A percentile compares a stretch with the other conserved stretches of the same genome.
Evolutionary conservation across 2,113 vertebrate genomes (phyloP).

Genomic region (Mormoops blainvillei): DNA sequence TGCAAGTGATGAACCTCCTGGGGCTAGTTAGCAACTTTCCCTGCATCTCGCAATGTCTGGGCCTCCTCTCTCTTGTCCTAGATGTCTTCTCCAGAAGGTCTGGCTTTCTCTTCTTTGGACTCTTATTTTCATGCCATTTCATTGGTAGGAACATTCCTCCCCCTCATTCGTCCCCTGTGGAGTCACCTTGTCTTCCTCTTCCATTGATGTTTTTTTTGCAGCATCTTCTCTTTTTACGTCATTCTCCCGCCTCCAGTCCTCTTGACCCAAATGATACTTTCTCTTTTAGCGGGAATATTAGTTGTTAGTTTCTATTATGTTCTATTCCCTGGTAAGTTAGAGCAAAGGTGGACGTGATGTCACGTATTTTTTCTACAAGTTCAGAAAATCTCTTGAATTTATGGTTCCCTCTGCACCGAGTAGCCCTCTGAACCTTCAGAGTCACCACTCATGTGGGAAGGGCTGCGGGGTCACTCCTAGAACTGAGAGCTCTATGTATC

Average conservation of each 20-base stretch:
- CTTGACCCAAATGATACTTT: background rate
- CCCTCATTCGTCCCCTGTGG: fast-evolving
- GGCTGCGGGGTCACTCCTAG: fast-evolving
- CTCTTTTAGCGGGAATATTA: background rate
- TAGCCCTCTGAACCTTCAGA: background rate
- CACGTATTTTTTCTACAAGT: background rate
- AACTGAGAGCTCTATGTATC: background rate
- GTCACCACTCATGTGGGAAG: background rate
- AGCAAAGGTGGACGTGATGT: background rate
- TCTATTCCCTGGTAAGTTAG: background rate
- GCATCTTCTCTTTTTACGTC: background rate
- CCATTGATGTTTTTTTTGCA: background rate
- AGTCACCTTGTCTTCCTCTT: background rate
- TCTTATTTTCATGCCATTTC: fast-evolving
- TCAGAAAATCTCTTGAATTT: background rate
- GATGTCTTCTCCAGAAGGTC: background rate
- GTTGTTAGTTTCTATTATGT: background rate
- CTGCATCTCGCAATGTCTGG: fast-evolving
- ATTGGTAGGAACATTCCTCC: fast-evolving
- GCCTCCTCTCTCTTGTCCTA: no score
- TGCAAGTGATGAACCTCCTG: background rate
- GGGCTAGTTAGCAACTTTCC: background rate
- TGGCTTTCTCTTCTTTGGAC: background rate
- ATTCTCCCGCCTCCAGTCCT: background rate
- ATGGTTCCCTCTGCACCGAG: background rate